Evolutionary conservation across 2,888 invertebrate species (phyloP), one percentile per base, ranked within the genome.

Genomic region (Catocala nupta): DNA sequence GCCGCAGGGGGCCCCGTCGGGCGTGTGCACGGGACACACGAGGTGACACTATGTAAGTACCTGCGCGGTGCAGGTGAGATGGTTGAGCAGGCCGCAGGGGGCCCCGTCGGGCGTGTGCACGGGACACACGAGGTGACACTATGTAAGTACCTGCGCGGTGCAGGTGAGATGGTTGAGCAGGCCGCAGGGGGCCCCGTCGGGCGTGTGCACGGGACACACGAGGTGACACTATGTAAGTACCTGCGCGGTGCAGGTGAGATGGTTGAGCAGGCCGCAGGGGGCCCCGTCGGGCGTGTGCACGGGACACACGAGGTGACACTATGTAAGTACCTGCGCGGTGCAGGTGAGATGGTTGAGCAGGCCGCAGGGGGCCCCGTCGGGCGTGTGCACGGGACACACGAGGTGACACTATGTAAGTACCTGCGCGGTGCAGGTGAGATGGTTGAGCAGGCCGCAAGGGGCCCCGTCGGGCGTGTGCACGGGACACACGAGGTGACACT

Each of bases 61-160:
- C 81, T 96, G 94, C 55, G 98, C 99, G 51, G 96, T 95, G 81
- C 97, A 96, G 0, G 99, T 96, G 80, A 99, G 95, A 88, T 99
- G 99, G 95, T 99, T 99, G 50, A 99, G 95, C 60, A 99, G 95
- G 1, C 99, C 99, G 91, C 99, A 99, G 0, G 99, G 99, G 0
- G 98, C 95, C 0, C 99, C 99, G 92, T 99, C 99, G 48, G 99
- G 99, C 0, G 99, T 99, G 90, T 99, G 99, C 0, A 99, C 99
- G 0, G 99, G 99, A 83, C 99, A 99, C 83, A 99, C 97, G 90
- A 99, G n/a, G 9, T 16, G 48, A 13, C 25, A n/a, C 16, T 11
- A 34, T 13, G 16, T 25, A 6, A 5, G 48, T 48, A 90, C 91
- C 80, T 96, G 94, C 55, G 98, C 99, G 51, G 96, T 95, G 81